Base-by-base conservation (phyloP, 1,140 invertebrate genomes). In the Whitmania pigra region DNA sequence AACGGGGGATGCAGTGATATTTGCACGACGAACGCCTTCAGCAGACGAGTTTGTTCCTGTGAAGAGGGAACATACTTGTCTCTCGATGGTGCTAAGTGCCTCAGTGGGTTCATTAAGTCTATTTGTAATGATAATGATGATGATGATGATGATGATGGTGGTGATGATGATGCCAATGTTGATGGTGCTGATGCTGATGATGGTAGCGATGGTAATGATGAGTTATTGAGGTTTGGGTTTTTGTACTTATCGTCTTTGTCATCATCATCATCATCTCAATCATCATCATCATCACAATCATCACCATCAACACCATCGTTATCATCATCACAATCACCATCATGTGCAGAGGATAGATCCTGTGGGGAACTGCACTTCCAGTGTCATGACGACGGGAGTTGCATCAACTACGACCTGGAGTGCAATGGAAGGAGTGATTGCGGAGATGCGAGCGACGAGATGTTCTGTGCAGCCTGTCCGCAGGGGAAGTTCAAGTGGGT, bases 1-100 rank as follows among this genome's bases (percentile, higher is more conserved):
- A 97, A 97, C 77, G 94, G 93, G 22, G 94, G 94, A 0, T 98
- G 95, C 81, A 89, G 92, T 0, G 90, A 97, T 71, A 90, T 89
- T 73, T 98, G 94, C 80, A 90, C 92, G 79, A 92, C 92, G 2
- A 88, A 88, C 36, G 85, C 87, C 0, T 90, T 93, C 76, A 88
- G 88, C 69, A 88, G 89, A 29, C 72, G 76, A 0, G 25, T 53
- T 18, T 81, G 80, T 74, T 53, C 40, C n/a, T 81, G 80, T 74
- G 71, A 31, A 0, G 85, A 43, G 77, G 85, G 29, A 20, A 60
- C 73, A 4, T 49, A 49, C 43, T 13, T 49, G 43, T 69, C 27
- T 22, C 29, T 68, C 63, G n/a, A 74, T 55, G 25, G 53, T 79
- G 76, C 74, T 66, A 54, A 43, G 20, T 74, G 67, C 72, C 73